Conservation (phyloP, 2,113 vertebrate genomes). For the Cygnus atratus region DNA sequence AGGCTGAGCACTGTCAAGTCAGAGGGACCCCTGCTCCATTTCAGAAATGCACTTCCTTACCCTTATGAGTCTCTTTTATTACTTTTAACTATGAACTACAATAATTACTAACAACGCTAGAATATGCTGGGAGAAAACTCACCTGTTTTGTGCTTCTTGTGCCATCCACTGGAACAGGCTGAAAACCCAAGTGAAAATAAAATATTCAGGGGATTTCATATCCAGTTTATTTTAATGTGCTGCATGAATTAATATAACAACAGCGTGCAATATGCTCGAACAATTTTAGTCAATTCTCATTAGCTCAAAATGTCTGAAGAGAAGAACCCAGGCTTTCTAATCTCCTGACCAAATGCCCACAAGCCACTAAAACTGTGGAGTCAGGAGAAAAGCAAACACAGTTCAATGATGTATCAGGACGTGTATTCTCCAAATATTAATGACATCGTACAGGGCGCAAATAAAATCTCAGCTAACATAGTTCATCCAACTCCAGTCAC, state of each 20-base stretch:
- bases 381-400: background rate
- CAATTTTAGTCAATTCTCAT: background rate
- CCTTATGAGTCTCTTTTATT: background rate
- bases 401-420: background rate
- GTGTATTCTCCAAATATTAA: background rate
- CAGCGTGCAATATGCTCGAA: background rate
- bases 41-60: background rate
- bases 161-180: conserved; percentile 55
- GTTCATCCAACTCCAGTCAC: background rate
- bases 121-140: background rate
- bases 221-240: background rate
- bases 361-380: background rate
- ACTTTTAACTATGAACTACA: background rate
- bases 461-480: background rate
- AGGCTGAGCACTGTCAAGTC: background rate
- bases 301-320: background rate
- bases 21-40: background rate
- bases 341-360: background rate
- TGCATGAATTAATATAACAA: background rate
- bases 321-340: background rate
- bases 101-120: background rate
- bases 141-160: conserved; percentile 20
- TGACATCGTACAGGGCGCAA: background rate
- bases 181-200: conserved; percentile 32
- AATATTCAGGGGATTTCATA: background rate